Conservation (phyloP, 2,888 invertebrate genomes). For the Zaprionus lineosus region DNA sequence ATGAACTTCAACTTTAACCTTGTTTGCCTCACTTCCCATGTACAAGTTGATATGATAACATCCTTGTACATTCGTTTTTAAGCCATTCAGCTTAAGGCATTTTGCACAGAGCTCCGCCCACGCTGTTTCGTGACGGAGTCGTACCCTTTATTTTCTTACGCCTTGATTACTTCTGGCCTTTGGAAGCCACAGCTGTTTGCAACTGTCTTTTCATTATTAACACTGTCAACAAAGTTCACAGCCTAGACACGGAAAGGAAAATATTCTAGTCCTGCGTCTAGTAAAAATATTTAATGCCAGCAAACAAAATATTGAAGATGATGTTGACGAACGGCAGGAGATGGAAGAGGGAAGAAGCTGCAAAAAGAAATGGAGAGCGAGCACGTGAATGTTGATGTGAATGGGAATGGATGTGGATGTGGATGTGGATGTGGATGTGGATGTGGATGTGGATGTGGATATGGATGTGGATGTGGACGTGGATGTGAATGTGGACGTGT, state of each 20-base stretch:
- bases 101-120: background rate
- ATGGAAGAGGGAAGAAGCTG: slow-evolving; percentile 2
- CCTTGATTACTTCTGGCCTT: background rate
- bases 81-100: slow-evolving; percentile 18
- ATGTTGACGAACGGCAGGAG: slow-evolving; percentile 3
- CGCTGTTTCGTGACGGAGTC: too few species aligned
- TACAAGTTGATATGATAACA: too few species aligned
- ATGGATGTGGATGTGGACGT: too few species aligned
- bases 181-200: slow-evolving; percentile 63
- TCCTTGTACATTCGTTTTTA: too few species aligned
- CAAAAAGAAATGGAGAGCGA: slow-evolving; percentile 1
- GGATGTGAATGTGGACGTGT: too few species aligned
- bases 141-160: too few species aligned
- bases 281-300: slow-evolving; percentile 76
- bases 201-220: slow-evolving; percentile 70
- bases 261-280: slow-evolving; percentile 62
- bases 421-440: too few species aligned
- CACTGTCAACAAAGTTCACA: slow-evolving; percentile 72
- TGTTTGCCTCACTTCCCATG: too few species aligned
- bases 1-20: too few species aligned
- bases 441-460: too few species aligned
- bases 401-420: too few species aligned
- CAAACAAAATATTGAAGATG: slow-evolving; percentile 57
- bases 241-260: slow-evolving; percentile 60
- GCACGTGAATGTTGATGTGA: too few species aligned